A percentile compares a stretch with the other conserved stretches of the same genome.
These are phyloP conservation scores for Lycocerus yunnanus DNA, from an alignment of 2,888 invertebrate genomes.

Conservation along the genomic window DNA sequence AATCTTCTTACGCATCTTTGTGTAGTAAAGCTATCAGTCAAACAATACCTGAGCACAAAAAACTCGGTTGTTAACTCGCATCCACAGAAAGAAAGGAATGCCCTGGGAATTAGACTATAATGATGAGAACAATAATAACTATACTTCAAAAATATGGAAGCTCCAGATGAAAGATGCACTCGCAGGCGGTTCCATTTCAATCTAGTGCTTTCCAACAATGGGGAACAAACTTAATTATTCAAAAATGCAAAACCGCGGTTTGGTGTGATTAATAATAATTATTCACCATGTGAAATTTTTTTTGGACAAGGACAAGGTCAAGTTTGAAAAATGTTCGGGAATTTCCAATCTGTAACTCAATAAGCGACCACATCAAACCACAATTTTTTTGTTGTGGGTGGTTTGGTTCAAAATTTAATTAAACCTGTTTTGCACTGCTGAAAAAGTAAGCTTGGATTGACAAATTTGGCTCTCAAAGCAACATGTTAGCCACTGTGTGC, in stretches of 20 bases:
- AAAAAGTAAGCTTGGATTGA: background rate
- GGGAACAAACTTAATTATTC: background rate
- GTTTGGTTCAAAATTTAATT: background rate
- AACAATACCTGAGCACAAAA: slow-evolving; percentile 3
- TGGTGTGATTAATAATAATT: background rate
- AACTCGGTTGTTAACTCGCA: slow-evolving; percentile 10
- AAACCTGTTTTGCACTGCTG: background rate
- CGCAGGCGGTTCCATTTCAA: background rate
- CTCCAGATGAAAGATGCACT: background rate
- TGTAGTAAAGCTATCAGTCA: background rate
- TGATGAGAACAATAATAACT: slow-evolving; percentile 22
- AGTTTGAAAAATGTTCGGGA: no score
- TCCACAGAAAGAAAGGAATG: slow-evolving; percentile 16
- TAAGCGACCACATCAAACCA: background rate
- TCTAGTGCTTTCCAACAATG: background rate
- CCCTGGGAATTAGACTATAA: slow-evolving; percentile 20
- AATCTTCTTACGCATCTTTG: background rate
- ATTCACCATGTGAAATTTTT: no score
- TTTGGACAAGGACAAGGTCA: no score
- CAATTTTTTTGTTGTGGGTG: background rate
- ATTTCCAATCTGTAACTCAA: background rate
- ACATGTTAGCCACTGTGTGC: background rate
- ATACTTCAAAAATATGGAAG: background rate
- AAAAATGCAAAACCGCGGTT: background rate
- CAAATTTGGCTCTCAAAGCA: background rate